Percentiles rank a stretch among this genome's conserved stretches.
These are phyloP conservation scores for Cyclargus thomasi DNA, from an alignment of 1,140 invertebrate genomes.

Conservation along the genomic window DNA sequence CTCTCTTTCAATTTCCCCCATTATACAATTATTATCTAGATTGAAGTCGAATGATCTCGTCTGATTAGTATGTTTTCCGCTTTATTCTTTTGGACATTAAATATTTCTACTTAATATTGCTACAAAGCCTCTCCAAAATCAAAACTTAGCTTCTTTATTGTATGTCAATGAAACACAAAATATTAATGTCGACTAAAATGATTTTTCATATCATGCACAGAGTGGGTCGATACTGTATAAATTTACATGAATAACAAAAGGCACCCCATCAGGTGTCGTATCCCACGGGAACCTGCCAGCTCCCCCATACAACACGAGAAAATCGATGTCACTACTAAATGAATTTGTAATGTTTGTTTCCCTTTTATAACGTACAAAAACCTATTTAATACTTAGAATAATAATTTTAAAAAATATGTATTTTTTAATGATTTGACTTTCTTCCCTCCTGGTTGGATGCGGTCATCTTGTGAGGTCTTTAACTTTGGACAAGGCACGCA, in stretches of 20 bases:
- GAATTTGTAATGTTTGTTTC: neutral
- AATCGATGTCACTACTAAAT: neutral
- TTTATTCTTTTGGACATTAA: no score
- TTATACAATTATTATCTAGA: no score
- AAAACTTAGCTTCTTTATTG: neutral
- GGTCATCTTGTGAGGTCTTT: no score
- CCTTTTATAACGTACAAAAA: neutral
- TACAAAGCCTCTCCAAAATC: neutral
- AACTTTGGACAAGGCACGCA: no score
- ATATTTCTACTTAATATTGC: no score
- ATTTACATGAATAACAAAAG: slow-evolving; percentile 16
- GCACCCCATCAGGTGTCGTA: slow-evolving; percentile 22
- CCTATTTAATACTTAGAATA: no score
- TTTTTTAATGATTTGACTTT: no score
- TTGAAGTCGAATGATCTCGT: no score
- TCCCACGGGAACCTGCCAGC: slow-evolving; percentile 24
- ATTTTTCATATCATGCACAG: neutral
- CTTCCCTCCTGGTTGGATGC: no score
- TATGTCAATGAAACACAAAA: neutral
- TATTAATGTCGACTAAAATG: neutral
- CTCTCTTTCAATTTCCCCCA: no score
- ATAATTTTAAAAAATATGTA: no score
- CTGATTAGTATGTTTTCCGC: no score
- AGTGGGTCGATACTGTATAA: slow-evolving; percentile 5
- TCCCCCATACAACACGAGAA: neutral